Evolutionary conservation across 2,888 invertebrate genomes (phyloP), one percentile per base, ranked within the genome.

Genomic region (Leucania comma): DNA sequence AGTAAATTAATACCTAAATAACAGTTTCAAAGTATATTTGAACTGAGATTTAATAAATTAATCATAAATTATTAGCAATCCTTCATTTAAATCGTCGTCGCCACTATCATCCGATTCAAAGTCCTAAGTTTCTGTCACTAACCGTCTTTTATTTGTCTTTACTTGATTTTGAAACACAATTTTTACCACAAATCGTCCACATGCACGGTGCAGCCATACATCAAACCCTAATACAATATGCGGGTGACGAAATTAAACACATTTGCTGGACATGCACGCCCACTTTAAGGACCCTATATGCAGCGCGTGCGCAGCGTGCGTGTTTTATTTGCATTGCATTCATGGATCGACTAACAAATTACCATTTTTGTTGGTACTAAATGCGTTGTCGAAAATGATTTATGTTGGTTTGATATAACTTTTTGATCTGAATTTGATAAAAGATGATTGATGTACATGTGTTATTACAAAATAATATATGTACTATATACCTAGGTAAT

Each of bases 301-400:
- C 53, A 53, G 62, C 82, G 79, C 73, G 82, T 84, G 84, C 84
- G 82, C 82, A 75, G 20, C 78, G 60, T 24, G 56, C 51, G 71
- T 58, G 59, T 46, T 75, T 57, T 84, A 84, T 82, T 82, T 75
- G 68, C 79, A 82, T 81, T 78, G 46, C 64, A 57, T 35, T 57
- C 57, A 14, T 75, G 48, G 53, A 53, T 17, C 32, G 50, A 48
- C 53, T 54, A 72, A 74, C 69, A 73, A 84, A 78, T 84, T 81
- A 70, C 48, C 42, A 78, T 72, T 68, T 68, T 60, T 54, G 51
- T 57, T 56, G 42, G 59, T 76, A n/a, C n/a, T n/a, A 66, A 76
- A 65, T 66, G 61, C n/a, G 32, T 53, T 69, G 58, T 68, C 58
- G 8, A 75, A 65, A 57, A 54, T 68, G 51, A 81, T 78, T 64